Evolutionary conservation across 2,113 vertebrate genomes (phyloP).

Genomic region (Serinus canaria): DNA sequence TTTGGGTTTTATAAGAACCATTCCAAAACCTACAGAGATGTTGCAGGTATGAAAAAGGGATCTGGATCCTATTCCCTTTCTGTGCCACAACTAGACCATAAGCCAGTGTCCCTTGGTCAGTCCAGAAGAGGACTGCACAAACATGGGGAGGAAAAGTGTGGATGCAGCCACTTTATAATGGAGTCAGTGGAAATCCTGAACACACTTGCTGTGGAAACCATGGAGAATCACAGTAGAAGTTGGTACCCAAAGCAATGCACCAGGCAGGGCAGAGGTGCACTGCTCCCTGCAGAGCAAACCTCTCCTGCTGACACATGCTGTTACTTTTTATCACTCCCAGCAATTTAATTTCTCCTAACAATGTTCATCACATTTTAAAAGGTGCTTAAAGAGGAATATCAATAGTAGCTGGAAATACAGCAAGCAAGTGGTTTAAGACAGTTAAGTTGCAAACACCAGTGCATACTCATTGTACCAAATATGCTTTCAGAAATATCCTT

Average conservation of each 20-base stretch:
- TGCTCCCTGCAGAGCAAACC: neutral
- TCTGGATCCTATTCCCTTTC: neutral
- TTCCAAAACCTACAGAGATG: neutral
- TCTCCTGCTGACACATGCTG: neutral
- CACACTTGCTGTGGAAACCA: neutral
- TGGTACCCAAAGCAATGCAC: neutral
- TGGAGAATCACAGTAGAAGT: neutral
- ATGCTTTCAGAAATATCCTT: neutral
- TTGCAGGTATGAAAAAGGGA: neutral
- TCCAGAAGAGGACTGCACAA: neutral
- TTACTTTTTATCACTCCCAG: neutral
- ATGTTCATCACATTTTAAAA: neutral
- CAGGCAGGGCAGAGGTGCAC: neutral
- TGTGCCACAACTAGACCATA: neutral
- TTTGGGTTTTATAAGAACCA: neutral
- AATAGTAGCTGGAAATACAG: neutral
- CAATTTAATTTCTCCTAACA: neutral
- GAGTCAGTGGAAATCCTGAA: neutral
- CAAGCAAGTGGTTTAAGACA: neutral
- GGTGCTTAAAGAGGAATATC: neutral
- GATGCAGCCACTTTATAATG: neutral
- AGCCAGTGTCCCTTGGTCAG: neutral
- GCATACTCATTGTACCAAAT: neutral
- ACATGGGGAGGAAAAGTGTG: fast-evolving
- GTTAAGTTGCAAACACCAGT: neutral